Conservation (phyloP, 2,797 vertebrate species). For the Strix occidentalis region DNA sequence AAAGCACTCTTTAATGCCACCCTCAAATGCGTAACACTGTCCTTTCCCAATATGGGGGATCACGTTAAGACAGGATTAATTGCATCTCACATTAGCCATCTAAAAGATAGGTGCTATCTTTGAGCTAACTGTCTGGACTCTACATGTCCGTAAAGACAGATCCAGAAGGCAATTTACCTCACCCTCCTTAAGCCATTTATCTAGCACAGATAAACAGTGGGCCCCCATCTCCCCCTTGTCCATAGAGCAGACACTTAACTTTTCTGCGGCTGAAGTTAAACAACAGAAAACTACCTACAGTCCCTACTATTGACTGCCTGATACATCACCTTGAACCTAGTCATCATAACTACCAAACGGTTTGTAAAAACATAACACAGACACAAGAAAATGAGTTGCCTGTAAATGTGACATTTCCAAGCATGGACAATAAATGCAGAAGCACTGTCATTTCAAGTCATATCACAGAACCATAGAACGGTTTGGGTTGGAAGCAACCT, state of each 20-base stretch:
- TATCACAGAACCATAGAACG: no score
- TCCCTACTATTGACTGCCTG: background rate
- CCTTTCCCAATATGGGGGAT: background rate
- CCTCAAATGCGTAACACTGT: accelerated
- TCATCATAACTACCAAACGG: background rate
- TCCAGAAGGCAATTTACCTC: background rate
- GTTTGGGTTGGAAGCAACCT: no score
- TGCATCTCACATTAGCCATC: background rate
- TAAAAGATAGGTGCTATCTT: background rate
- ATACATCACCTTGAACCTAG: background rate
- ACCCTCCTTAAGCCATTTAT: background rate
- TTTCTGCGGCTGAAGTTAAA: background rate
- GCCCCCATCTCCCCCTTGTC: background rate
- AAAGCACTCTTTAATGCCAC: accelerated
- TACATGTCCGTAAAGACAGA: background rate
- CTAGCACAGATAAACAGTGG: background rate
- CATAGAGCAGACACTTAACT: background rate
- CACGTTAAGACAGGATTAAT: background rate
- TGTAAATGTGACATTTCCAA: background rate
- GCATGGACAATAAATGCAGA: background rate
- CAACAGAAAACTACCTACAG: background rate
- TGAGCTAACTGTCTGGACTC: background rate
- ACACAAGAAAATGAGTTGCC: background rate
- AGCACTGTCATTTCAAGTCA: background rate
- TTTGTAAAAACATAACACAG: background rate